Evolutionary conservation across 2,113 vertebrate species (phyloP).

Genomic region (Grallaria varia): DNA sequence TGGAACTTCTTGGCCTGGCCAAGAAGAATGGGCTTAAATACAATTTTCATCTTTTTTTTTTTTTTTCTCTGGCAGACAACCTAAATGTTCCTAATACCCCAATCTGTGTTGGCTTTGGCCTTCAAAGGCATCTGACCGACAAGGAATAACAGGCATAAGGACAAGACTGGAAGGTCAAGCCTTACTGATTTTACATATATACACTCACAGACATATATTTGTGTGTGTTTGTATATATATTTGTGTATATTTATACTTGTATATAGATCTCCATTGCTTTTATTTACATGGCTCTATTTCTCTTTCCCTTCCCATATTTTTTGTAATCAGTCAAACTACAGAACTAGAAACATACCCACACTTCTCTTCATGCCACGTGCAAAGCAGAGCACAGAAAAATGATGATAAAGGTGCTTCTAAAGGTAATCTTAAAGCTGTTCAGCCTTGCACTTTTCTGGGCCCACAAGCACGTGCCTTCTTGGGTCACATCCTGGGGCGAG

Average conservation of each 20-base stretch:
- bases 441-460: not conserved
- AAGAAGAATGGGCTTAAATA: not conserved
- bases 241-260: not conserved
- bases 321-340: not conserved
- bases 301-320: not conserved
- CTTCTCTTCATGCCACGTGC: not conserved
- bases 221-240: not conserved
- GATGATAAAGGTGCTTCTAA: not conserved
- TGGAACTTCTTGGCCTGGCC: not conserved
- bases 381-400: not conserved
- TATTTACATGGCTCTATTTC: not conserved
- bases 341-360: not conserved
- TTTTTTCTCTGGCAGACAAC: not conserved
- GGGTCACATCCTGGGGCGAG: not conserved
- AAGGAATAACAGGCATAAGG: not conserved
- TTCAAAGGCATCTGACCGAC: not conserved
- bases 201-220: not conserved
- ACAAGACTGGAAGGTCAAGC: not conserved
- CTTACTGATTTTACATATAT: not conserved
- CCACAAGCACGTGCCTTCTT: not conserved
- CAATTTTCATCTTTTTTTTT: not conserved
- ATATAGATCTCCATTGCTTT: not conserved
- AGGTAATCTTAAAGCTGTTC: not conserved
- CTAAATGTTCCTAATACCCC: not conserved
- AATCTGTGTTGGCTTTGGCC: rapidly evolving